Evolutionary conservation across 2,888 invertebrate genomes (phyloP).

Genomic region (Tricholauxania praeusta): DNA sequence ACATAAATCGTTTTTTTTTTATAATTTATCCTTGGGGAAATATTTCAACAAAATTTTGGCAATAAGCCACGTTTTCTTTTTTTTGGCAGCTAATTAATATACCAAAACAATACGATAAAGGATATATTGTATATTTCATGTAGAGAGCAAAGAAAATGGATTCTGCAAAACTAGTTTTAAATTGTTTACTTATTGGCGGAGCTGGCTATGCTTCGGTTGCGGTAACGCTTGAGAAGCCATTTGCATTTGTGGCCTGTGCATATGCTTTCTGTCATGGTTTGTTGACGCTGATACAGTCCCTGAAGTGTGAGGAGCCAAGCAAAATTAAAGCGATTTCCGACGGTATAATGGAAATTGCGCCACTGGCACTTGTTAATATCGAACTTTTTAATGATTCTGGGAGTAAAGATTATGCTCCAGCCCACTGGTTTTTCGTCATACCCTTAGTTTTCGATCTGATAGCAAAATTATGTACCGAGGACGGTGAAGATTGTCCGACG

Average conservation of each 20-base stretch:
- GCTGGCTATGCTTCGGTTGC: constrained; percentile 55
- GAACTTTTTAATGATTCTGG: constrained; percentile 52
- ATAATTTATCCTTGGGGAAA: too few species aligned
- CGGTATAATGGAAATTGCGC: constrained; percentile 55
- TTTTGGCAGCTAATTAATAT: too few species aligned
- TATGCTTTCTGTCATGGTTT: constrained; percentile 56
- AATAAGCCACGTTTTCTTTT: too few species aligned
- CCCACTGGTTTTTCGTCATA: constrained; percentile 56
- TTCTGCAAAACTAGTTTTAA: too few species aligned
- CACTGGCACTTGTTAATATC: constrained; percentile 57
- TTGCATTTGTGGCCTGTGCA: constrained; percentile 54
- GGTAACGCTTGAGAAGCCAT: constrained; percentile 54
- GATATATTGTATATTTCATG: too few species aligned
- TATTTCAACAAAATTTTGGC: too few species aligned
- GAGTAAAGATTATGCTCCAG: constrained; percentile 52
- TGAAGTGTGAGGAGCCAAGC: constrained; percentile 9
- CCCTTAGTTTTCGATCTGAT: constrained; percentile 56
- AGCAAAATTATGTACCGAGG: constrained; percentile 45
- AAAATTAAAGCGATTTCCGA: constrained; percentile 43
- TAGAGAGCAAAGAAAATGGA: too few species aligned
- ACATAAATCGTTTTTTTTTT: too few species aligned
- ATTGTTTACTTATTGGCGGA: too few species aligned
- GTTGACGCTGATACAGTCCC: constrained; percentile 53
- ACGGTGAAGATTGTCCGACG: constrained; percentile 50
- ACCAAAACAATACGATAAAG: too few species aligned